Conservation (phyloP, 2,888 invertebrate genomes). For the Sussaba pulchella region DNA sequence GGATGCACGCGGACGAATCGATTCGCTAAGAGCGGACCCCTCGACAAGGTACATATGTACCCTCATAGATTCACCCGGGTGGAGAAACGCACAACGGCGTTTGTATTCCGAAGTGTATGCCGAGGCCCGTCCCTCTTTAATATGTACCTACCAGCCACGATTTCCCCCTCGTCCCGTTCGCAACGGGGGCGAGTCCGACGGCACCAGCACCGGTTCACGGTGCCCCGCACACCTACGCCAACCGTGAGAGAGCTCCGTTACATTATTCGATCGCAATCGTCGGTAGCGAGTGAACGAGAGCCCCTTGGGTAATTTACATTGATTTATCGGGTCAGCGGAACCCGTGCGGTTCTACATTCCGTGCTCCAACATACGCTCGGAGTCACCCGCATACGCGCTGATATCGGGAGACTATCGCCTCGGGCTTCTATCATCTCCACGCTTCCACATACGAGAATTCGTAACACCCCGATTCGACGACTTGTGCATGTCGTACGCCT, state of each 20-base stretch:
- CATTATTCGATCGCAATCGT: constrained; percentile 69
- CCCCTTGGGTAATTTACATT: constrained; percentile 68
- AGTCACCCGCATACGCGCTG: constrained; percentile 7
- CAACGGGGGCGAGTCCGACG: no score
- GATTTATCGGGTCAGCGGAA: constrained; percentile 64
- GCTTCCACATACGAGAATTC: neutral
- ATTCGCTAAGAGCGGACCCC: constrained; percentile 26
- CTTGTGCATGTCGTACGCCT: neutral
- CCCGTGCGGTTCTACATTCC: constrained; percentile 17
- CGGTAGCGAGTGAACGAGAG: constrained; percentile 42
- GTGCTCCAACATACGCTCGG: neutral
- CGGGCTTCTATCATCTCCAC: neutral
- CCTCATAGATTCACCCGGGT: constrained; percentile 15
- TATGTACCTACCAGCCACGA: constrained; percentile 59
- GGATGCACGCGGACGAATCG: constrained; percentile 16
- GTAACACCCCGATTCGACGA: neutral
- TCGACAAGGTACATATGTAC: constrained; percentile 35
- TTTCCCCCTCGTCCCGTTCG: constrained; percentile 23
- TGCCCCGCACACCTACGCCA: constrained; percentile 27
- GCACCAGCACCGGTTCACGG: constrained; percentile 21
- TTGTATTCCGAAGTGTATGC: neutral
- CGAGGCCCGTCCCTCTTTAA: constrained; percentile 16
- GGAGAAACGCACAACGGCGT: constrained; percentile 21
- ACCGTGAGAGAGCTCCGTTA: constrained; percentile 61
- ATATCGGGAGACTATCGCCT: constrained; percentile 12